Percentiles rank a stretch among this genome's conserved stretches.
Evolutionary conservation across 2,888 invertebrate species (phyloP).

Genomic region (Cynaeus angustus): DNA sequence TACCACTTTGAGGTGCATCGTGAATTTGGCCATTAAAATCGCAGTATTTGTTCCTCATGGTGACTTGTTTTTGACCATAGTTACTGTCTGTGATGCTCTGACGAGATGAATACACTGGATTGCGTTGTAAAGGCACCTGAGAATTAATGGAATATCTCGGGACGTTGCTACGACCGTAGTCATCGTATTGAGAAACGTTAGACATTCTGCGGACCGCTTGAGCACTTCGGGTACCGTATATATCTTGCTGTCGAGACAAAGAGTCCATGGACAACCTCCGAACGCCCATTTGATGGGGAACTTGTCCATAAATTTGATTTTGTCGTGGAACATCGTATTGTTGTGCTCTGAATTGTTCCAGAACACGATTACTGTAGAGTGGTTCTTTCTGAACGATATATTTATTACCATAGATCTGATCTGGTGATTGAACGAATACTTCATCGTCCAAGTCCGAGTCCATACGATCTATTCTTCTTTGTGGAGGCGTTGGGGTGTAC

Average conservation of each 20-base stretch:
- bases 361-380: constrained; percentile 54
- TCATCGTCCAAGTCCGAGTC: constrained; percentile 64
- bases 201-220: constrained; percentile 14
- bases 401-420: constrained; percentile 14
- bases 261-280: constrained; percentile 45
- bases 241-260: constrained; percentile 36
- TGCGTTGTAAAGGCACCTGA: constrained; percentile 41
- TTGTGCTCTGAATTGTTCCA: constrained; percentile 33
- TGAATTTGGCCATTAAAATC: constrained; percentile 71
- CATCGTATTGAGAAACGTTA: constrained; percentile 17
- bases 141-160: constrained; percentile 42
- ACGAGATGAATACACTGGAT: constrained; percentile 55
- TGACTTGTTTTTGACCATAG: constrained; percentile 61
- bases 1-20: constrained; percentile 63
- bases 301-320: constrained; percentile 18
- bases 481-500: constrained; percentile 68
- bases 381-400: constrained; percentile 52
- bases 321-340: neutral
- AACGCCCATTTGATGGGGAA: constrained; percentile 19
- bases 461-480: constrained; percentile 63
- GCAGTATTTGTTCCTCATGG: constrained; percentile 68
- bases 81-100: constrained; percentile 58
- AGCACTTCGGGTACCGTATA: constrained; percentile 26
- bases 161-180: constrained; percentile 54
- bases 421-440: constrained; percentile 63